Conservation (phyloP, 2,888 invertebrate species). For the Cosmorhoe ocellata region DNA sequence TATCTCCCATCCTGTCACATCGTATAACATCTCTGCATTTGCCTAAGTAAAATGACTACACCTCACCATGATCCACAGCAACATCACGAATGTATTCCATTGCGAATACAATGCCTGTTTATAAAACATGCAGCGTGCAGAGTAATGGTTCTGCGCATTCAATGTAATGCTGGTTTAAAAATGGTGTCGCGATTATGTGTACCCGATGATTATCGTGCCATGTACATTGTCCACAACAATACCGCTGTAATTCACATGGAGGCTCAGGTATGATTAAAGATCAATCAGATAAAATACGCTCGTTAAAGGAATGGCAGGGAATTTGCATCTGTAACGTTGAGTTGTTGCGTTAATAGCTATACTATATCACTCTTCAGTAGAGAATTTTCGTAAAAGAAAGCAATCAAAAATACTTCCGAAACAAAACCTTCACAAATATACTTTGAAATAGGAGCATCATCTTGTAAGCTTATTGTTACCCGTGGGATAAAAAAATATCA, state of each 20-base stretch:
- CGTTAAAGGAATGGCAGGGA: constrained; percentile 1
- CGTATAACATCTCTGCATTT: constrained; percentile 6
- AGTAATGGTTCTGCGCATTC: constrained; percentile 26
- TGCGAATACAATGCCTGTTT: constrained; percentile 35
- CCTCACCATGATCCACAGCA: constrained; percentile 20
- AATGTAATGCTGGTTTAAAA: constrained; percentile 30
- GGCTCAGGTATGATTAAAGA: constrained; percentile 37
- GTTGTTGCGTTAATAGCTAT: neutral
- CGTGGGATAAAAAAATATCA: constrained; percentile 46
- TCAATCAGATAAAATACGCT: constrained; percentile 24
- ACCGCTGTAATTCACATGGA: constrained; percentile 35
- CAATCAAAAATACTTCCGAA: constrained; percentile 9
- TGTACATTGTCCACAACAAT: constrained; percentile 42
- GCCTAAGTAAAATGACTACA: constrained; percentile 22
- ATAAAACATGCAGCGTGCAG: constrained; percentile 26
- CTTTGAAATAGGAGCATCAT: constrained; percentile 10
- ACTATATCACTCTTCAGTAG: too few species aligned
- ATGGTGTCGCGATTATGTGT: constrained; percentile 32
- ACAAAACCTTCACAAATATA: constrained; percentile 3
- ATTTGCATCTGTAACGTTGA: constrained; percentile 8
- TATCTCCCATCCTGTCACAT: constrained; percentile 13
- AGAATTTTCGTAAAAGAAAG: too few species aligned
- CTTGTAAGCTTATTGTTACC: constrained; percentile 45
- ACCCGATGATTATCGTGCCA: constrained; percentile 41
- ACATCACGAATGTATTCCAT: constrained; percentile 26